Conservation (phyloP, 2,797 vertebrate species). For the Fundulus diaphanus region DNA sequence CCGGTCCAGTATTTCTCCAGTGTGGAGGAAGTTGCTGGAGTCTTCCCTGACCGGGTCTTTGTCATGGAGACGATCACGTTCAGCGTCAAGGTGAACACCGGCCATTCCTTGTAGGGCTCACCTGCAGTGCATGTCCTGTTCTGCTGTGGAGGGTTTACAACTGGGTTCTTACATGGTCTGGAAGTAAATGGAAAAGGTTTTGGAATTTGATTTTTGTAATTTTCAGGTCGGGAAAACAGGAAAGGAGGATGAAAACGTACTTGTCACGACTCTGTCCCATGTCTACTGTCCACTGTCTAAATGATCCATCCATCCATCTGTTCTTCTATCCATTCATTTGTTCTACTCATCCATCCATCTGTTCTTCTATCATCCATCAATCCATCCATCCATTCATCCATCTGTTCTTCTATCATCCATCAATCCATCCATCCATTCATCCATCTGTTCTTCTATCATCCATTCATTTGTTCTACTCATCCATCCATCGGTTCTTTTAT, state of each 20-base stretch:
- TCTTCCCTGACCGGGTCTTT: conserved; percentile 94
- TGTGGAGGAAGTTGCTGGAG: conserved; percentile 95
- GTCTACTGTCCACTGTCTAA: no score
- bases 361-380: no score
- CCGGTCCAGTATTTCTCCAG: conserved; percentile 96
- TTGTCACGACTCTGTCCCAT: neutral
- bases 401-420: no score
- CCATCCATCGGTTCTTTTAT: no score
- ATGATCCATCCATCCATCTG: no score
- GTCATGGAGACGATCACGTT: conserved; percentile 98
- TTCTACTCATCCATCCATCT: no score
- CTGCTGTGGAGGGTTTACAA: neutral
- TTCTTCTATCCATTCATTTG: no score
- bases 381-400: no score
- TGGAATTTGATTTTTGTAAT: neutral
- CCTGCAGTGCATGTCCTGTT: neutral
- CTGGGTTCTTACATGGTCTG: neutral
- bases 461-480: no score
- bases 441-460: no score
- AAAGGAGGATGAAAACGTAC: neutral
- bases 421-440: no score
- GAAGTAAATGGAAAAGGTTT: neutral
- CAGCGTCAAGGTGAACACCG: conserved; percentile 89
- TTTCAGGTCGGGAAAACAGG: no score
- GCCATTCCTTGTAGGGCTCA: neutral